These are phyloP conservation scores for Lacerta viridis DNA, from an alignment of 2,797 vertebrate species.

Conservation along the genomic window DNA sequence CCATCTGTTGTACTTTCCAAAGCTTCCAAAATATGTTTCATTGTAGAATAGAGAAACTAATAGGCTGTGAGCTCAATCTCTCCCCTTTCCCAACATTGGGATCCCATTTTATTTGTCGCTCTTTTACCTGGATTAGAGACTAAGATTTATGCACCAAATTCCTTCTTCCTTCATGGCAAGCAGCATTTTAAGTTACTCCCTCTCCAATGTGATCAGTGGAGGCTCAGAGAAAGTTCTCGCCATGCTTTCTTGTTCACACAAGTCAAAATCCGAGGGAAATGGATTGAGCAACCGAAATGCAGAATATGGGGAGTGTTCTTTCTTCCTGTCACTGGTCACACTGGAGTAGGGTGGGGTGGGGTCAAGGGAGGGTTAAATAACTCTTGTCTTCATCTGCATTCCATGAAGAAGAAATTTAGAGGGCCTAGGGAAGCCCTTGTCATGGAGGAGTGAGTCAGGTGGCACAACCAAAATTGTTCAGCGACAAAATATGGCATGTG, in stretches of 20 bases:
- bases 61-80: not conserved
- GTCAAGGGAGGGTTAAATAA: not conserved
- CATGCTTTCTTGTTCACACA: not conserved
- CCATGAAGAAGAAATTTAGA: not conserved
- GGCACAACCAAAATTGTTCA: too few species aligned
- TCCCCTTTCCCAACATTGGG: not conserved
- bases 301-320: not conserved
- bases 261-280: not conserved
- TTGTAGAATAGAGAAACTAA: not conserved
- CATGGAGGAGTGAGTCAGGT: too few species aligned
- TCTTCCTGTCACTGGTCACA: too few species aligned
- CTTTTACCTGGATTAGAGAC: not conserved
- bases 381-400: not conserved
- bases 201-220: not conserved
- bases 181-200: not conserved
- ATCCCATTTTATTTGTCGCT: not conserved
- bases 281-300: not conserved
- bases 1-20: not conserved
- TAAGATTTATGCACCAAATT: not conserved
- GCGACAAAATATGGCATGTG: not conserved
- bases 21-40: not conserved
- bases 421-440: not conserved
- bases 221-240: not conserved
- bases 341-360: not conserved
- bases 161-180: not conserved